Percentiles rank a stretch among this genome's conserved stretches.
Conservation (phyloP, 2,888 invertebrate genomes). For the Aromia moschata region DNA sequence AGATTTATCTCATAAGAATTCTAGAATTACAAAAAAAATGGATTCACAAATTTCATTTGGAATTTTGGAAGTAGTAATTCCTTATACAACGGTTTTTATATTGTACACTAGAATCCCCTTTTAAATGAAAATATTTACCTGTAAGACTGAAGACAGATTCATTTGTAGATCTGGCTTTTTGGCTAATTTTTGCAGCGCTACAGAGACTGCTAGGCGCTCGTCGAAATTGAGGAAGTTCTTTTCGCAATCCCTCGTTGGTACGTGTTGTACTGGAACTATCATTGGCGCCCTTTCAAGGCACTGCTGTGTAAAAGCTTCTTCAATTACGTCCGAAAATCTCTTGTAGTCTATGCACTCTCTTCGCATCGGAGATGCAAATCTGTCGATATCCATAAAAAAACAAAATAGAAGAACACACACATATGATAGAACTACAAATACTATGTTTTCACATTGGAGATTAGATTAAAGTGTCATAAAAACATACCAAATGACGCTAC, state of each 20-base stretch:
- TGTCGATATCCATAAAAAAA: too few relatives aligned
- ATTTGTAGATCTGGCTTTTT: slow-evolving; percentile 72
- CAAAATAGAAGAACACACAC: too few relatives aligned
- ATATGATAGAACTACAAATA: too few relatives aligned
- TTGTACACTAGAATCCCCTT: too few relatives aligned
- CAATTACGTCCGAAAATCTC: slow-evolving; percentile 73
- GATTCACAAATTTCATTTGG: too few relatives aligned
- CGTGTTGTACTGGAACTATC: slow-evolving; percentile 74
- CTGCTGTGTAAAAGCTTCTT: slow-evolving; percentile 74
- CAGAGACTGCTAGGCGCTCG: slow-evolving; percentile 71
- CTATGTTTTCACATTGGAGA: too few relatives aligned
- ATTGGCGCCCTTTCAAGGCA: slow-evolving; percentile 75
- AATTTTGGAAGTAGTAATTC: too few relatives aligned
- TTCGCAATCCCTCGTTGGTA: slow-evolving; percentile 73
- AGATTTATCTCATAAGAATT: too few relatives aligned
- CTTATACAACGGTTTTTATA: too few relatives aligned
- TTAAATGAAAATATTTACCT: slow-evolving; percentile 62
- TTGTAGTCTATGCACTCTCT: slow-evolving; percentile 72
- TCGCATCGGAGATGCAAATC: slow-evolving; percentile 72
- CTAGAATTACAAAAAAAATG: too few relatives aligned
- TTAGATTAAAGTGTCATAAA: too few relatives aligned
- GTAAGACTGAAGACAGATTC: slow-evolving; percentile 75
- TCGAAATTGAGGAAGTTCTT: slow-evolving; percentile 77
- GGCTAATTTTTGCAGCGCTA: slow-evolving; percentile 75
- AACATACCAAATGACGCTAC: too few relatives aligned